These are phyloP conservation scores for Fregetta grallaria DNA, from an alignment of 2,113 vertebrate genomes.

Conservation along the genomic window DNA sequence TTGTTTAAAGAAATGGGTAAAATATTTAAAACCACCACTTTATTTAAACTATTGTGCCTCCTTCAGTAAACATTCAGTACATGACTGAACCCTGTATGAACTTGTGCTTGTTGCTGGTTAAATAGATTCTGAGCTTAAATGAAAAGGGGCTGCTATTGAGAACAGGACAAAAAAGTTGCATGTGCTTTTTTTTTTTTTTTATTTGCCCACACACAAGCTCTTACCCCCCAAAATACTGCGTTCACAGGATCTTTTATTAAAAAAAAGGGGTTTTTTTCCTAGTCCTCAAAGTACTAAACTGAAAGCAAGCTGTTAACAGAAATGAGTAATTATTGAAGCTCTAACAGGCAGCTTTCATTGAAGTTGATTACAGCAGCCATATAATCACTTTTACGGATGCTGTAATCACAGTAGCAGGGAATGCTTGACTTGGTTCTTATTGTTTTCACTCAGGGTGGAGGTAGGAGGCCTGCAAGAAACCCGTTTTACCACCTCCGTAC, in stretches of 20 bases:
- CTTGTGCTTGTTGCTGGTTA: conserved; percentile 80
- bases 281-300: conserved; percentile 82
- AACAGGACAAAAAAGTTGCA: conserved; percentile 78
- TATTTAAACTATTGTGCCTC: conserved; percentile 84
- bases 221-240: conserved; percentile 74
- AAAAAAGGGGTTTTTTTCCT: conserved; percentile 64
- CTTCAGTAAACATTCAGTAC: conserved; percentile 83
- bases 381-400: conserved; percentile 89
- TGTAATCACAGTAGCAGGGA: conserved; percentile 87
- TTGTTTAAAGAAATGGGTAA: conserved; percentile 83
- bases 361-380: conserved; percentile 87
- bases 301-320: conserved; percentile 87
- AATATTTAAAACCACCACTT: conserved; percentile 81
- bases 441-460: conserved; percentile 84
- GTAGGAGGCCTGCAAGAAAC: conserved; percentile 80
- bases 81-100: conserved; percentile 86
- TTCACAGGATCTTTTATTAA: conserved; percentile 79
- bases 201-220: conserved; percentile 83
- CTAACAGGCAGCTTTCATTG: conserved; percentile 89
- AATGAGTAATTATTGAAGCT: conserved; percentile 90
- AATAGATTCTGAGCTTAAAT: conserved; percentile 77
- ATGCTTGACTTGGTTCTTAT: conserved; percentile 86
- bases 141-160: conserved; percentile 74
- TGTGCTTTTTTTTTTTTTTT: conserved; percentile 75
- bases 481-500: conserved; percentile 78